Conservation (phyloP, 2,888 invertebrate species). For the Tribolium freemani region DNA sequence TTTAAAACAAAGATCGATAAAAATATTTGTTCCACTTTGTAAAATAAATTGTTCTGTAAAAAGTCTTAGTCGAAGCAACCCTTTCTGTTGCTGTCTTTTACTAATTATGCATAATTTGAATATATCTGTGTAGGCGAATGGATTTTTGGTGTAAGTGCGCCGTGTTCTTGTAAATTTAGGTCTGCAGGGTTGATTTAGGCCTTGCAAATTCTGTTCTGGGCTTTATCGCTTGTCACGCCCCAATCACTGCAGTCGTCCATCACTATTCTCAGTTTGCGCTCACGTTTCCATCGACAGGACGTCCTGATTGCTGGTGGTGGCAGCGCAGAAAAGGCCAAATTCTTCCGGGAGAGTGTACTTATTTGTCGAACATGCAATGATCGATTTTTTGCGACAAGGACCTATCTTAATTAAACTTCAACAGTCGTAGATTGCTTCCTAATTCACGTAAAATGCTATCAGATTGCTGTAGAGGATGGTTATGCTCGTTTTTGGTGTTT, state of each 20-base stretch:
- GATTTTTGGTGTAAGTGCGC: neutral
- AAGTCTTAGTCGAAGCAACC: no score
- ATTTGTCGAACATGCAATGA: slow-evolving; percentile 21
- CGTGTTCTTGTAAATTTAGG: neutral
- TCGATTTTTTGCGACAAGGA: neutral
- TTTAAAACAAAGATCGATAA: no score
- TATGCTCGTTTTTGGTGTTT: slow-evolving; percentile 29
- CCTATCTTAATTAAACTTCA: neutral
- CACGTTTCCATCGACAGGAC: slow-evolving; percentile 35
- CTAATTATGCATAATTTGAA: neutral
- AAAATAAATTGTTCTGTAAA: no score
- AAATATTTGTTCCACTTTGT: no score
- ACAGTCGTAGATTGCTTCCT: neutral
- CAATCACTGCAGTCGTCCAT: slow-evolving; percentile 36
- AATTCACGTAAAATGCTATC: slow-evolving; percentile 22
- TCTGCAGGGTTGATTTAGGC: slow-evolving; percentile 12
- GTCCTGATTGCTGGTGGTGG: slow-evolving; percentile 31
- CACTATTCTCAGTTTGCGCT: slow-evolving; percentile 33
- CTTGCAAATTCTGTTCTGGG: slow-evolving; percentile 12
- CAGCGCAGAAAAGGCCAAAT: slow-evolving; percentile 5
- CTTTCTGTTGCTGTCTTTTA: no score
- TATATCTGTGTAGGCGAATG: neutral
- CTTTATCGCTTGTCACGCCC: slow-evolving; percentile 34
- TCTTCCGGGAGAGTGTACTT: slow-evolving; percentile 11
- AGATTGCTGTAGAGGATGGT: slow-evolving; percentile 14